phyloP scores from a whole-genome alignment of 2,888 invertebrate genomes.

The Thyatira batis region DNA sequence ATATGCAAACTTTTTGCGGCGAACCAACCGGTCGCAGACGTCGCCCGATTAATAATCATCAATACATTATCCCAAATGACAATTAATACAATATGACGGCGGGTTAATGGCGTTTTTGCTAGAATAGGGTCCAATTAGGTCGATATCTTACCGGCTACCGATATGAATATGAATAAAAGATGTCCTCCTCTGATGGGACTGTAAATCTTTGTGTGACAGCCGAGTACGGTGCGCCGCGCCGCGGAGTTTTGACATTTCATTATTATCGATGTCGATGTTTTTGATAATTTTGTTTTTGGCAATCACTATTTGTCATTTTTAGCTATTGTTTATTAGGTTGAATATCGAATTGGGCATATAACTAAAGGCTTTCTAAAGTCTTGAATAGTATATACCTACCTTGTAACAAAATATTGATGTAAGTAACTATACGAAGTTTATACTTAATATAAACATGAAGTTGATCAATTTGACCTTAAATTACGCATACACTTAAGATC shows the following conservation, averaged over 20 bases:
- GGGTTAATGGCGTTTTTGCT: constrained; percentile 42
- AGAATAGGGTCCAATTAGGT: constrained; percentile 44
- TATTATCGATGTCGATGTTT: constrained; percentile 23
- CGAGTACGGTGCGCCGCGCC: constrained; percentile 16
- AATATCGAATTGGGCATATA: not conserved
- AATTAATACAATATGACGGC: constrained; percentile 37
- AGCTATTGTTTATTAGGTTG: not conserved
- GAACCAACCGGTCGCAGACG: constrained; percentile 3
- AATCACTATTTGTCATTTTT: not conserved
- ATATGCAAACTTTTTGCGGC: not conserved
- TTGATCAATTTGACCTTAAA: too few relatives aligned
- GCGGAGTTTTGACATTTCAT: constrained; percentile 11
- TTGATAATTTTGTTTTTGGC: constrained; percentile 6
- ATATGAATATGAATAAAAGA: constrained; percentile 67
- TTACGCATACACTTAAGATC: too few relatives aligned
- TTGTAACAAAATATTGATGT: too few relatives aligned
- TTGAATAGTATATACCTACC: too few relatives aligned
- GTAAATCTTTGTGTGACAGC: constrained; percentile 54
- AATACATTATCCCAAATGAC: constrained; percentile 12
- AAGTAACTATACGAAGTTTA: too few relatives aligned
- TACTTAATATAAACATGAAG: too few relatives aligned
- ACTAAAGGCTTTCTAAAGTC: too few relatives aligned
- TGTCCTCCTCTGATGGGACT: constrained; percentile 45
- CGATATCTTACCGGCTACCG: constrained; percentile 32
- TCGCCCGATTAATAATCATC: constrained; percentile 10